Conservation (phyloP, 2,113 vertebrate species). For the Labeo rohita region DNA sequence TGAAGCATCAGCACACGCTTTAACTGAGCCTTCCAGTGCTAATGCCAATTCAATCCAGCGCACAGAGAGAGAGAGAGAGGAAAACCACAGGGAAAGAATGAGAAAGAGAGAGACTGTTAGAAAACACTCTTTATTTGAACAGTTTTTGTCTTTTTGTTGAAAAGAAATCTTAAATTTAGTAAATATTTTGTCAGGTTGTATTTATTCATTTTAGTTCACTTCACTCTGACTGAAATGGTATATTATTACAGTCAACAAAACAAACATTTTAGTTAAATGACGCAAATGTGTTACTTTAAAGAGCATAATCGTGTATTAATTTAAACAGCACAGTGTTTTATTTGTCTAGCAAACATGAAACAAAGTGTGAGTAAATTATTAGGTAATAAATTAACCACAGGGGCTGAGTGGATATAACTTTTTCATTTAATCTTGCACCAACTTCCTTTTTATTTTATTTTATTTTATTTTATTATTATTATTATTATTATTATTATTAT, state of each 20-base stretch:
- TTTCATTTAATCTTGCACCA: too few relatives aligned
- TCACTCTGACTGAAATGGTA: neutral
- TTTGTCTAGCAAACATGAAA: too few relatives aligned
- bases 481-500: too few relatives aligned
- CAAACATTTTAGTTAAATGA: neutral
- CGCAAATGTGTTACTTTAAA: neutral
- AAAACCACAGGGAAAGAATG: neutral
- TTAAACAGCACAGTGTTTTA: too few relatives aligned
- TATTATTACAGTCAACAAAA: neutral
- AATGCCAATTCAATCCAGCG: conserved; percentile 41
- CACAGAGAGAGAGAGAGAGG: neutral
- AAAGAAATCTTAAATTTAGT: neutral
- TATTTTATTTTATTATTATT: too few relatives aligned
- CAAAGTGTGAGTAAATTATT: too few relatives aligned
- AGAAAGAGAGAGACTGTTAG: neutral
- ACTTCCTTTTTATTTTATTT: too few relatives aligned
- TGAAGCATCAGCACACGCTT: conserved; percentile 64
- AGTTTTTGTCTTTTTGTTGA: neutral
- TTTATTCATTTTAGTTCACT: neutral
- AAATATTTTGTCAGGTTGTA: neutral
- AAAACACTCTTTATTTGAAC: neutral
- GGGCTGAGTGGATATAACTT: too few relatives aligned
- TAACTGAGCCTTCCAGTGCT: conserved; percentile 58
- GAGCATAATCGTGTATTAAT: too few relatives aligned
- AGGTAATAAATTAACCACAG: too few relatives aligned